These are phyloP conservation scores for Amphimedon queenslandica DNA, from an alignment of 37 sponge, comb jelly and placozoan species.

Conservation along the genomic window DNA sequence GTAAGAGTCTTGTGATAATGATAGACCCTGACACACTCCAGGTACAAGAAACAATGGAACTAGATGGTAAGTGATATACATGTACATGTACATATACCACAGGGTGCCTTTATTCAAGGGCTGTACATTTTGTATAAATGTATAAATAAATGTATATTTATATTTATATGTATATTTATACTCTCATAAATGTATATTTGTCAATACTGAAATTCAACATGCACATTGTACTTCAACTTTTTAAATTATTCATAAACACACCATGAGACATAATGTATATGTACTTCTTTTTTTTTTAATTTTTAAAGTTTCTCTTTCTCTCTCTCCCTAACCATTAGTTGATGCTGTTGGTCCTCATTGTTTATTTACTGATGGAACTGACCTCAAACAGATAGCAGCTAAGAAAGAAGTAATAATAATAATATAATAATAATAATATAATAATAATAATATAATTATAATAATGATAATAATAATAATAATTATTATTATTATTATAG, in stretches of 20 bases:
- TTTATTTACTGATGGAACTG: slow-evolving; percentile 47
- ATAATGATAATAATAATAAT: too few relatives aligned
- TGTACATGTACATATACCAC: neutral
- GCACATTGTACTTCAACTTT: too few relatives aligned
- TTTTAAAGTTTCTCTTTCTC: neutral
- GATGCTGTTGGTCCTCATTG: slow-evolving; percentile 60
- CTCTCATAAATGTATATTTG: too few relatives aligned
- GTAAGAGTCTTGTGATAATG: slow-evolving; percentile 39
- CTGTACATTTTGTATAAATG: too few relatives aligned
- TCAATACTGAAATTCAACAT: too few relatives aligned
- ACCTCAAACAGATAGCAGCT: slow-evolving; percentile 49
- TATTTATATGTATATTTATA: too few relatives aligned
- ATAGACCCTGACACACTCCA: slow-evolving; percentile 53
- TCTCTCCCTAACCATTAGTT: slow-evolving; percentile 13
- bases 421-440: too few relatives aligned
- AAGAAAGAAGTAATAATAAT: slow-evolving; percentile 80
- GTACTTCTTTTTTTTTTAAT: neutral
- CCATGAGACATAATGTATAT: too few relatives aligned
- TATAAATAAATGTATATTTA: slow-evolving; percentile 5
- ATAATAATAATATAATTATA: too few relatives aligned
- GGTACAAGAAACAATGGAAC: slow-evolving; percentile 19
- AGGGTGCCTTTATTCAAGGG: too few relatives aligned
- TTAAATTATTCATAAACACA: too few relatives aligned
- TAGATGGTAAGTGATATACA: slow-evolving; percentile 47
- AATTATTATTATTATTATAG: too few relatives aligned